These are phyloP conservation scores for Silurus asotus DNA, from an alignment of 2,113 vertebrate species.

Conservation along the genomic window DNA sequence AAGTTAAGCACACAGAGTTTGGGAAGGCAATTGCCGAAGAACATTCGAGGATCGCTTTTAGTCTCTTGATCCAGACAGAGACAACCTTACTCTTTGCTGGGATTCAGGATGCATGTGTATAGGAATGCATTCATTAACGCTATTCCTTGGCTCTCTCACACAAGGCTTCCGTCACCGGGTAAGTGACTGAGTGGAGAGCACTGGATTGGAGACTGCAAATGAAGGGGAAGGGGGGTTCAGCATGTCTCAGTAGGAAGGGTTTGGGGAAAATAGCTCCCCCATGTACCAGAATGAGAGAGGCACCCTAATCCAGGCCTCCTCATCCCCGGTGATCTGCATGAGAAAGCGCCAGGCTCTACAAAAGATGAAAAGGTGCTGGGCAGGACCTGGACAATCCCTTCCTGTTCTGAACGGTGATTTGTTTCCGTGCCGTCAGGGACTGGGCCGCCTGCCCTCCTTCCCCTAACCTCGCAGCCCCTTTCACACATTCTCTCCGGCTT, in stretches of 20 bases:
- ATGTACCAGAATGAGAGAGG: slow-evolving; percentile 40
- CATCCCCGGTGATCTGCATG: slow-evolving; percentile 58
- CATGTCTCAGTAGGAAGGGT: slow-evolving; percentile 32
- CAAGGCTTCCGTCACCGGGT: slow-evolving; percentile 70
- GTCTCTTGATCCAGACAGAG: slow-evolving; percentile 53
- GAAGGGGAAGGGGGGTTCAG: slow-evolving; percentile 50
- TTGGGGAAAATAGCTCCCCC: slow-evolving; percentile 38
- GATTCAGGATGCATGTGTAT: slow-evolving; percentile 73
- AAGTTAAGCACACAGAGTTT: slow-evolving; percentile 11
- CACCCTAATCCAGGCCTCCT: slow-evolving; percentile 51
- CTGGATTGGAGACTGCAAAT: slow-evolving; percentile 62
- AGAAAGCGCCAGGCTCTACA: slow-evolving; percentile 49
- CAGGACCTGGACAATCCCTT: slow-evolving; percentile 59
- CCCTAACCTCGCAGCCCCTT: slow-evolving; percentile 64
- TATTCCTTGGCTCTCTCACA: slow-evolving; percentile 76
- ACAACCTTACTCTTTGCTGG: slow-evolving; percentile 43
- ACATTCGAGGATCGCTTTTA: slow-evolving; percentile 42
- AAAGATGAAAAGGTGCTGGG: slow-evolving; percentile 59
- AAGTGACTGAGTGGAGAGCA: slow-evolving; percentile 58
- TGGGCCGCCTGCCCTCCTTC: slow-evolving; percentile 45
- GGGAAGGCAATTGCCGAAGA: background rate
- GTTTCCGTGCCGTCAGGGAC: slow-evolving; percentile 58
- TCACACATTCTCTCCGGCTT: slow-evolving; percentile 57
- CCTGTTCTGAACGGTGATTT: slow-evolving; percentile 58
- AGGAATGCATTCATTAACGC: slow-evolving; percentile 84